Base-by-base conservation (phyloP, 2,888 invertebrate species). In the Theretra japonica region DNA sequence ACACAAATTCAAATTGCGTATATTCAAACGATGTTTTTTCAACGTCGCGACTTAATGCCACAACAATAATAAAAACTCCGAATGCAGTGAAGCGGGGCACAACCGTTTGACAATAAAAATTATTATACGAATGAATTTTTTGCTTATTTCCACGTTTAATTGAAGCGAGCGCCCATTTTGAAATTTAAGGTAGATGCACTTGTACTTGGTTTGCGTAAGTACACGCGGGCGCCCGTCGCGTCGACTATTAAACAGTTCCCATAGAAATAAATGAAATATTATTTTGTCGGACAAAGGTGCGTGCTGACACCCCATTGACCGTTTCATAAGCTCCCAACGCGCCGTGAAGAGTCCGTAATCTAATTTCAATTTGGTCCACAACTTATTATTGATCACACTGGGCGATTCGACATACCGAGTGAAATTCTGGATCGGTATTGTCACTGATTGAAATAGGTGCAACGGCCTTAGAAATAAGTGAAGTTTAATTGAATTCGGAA, bases 351-450 rank as follows among this genome's bases (percentile, higher is more conserved):
- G 77, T 79, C 84, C 77, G 85, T 94, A 94, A 94, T 94, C 90
- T 90, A 94, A 94, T 94, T 94, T 93, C 88, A 89, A 92, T 89
- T 90, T 88, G 87, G 86, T 88, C 86, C 85, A 86, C 83, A 84
- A 85, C 85, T 90, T 90, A 91, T 91, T 90, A 90, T 85, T 79
- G 84, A 81, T 81, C 83, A 83, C 83, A 88, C 88, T 90, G 83
- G 88, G 76, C 86, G 86, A 90, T 93, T 91, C 89, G 91, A 84
- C 79, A 87, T 89, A 88, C 80, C 73, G 74, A 87, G 88, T 89
- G 88, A 88, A 87, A 88, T 87, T 85, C 82, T 79, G 82, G 82
- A 87, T 84, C 91, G 83, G 90, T 93, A 93, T 82, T 90, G 92
- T 90, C 90, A 82, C 90, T 83, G 82, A 85, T 82, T 82, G 83